These are phyloP conservation scores for Lamproptera curius DNA, from an alignment of 2,888 invertebrate genomes.

Conservation along the genomic window DNA sequence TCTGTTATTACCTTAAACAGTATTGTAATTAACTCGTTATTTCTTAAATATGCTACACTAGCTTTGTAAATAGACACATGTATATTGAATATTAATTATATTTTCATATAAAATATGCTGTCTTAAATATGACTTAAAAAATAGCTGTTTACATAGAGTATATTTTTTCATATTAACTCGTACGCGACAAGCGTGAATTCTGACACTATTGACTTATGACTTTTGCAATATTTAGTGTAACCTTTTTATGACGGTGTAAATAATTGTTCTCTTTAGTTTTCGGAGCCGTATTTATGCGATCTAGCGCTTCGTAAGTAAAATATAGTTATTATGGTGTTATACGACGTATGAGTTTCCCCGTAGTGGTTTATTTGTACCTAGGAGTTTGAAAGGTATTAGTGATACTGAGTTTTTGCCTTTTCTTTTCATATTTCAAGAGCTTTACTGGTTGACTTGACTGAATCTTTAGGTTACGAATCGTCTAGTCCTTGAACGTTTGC, in stretches of 20 bases:
- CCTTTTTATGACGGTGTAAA: slow-evolving; percentile 51
- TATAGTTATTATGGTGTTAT: slow-evolving; percentile 32
- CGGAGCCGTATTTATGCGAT: slow-evolving; percentile 32
- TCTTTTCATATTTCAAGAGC: slow-evolving; percentile 35
- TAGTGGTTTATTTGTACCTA: too few species aligned
- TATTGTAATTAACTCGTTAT: slow-evolving; percentile 51
- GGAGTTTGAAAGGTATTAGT: too few species aligned
- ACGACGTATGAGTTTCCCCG: slow-evolving; percentile 30
- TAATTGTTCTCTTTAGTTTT: slow-evolving; percentile 39
- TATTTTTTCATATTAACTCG: slow-evolving; percentile 64
- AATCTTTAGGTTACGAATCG: slow-evolving; percentile 53
- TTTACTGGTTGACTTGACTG: slow-evolving; percentile 59
- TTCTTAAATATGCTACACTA: slow-evolving; percentile 32
- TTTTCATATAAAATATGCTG: slow-evolving; percentile 59
- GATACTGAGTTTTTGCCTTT: slow-evolving; percentile 7
- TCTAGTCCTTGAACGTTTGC: slow-evolving; percentile 61
- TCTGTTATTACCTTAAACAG: slow-evolving; percentile 44
- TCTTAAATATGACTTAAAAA: slow-evolving; percentile 45
- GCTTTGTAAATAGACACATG: slow-evolving; percentile 54
- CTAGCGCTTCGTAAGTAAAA: slow-evolving; percentile 19
- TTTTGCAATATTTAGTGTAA: slow-evolving; percentile 50
- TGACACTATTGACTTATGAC: slow-evolving; percentile 60
- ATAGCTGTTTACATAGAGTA: slow-evolving; percentile 53
- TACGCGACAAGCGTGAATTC: slow-evolving; percentile 31
- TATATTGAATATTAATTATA: slow-evolving; percentile 56